Percentiles rank a stretch among this genome's conserved stretches.
These are phyloP conservation scores for Apis laboriosa DNA, from an alignment of 1,140 invertebrate species.

Conservation along the genomic window DNA sequence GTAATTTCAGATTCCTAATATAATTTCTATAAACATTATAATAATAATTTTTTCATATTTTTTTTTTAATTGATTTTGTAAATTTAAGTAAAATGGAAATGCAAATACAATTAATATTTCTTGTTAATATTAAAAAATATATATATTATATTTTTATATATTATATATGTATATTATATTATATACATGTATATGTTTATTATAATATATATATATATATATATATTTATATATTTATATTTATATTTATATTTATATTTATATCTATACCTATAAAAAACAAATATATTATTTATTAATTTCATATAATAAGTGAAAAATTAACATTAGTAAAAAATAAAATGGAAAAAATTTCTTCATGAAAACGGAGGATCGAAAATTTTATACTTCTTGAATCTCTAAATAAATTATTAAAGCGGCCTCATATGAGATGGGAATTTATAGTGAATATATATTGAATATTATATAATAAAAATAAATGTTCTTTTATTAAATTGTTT, in stretches of 20 bases:
- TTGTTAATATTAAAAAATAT: neutral
- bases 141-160: no score
- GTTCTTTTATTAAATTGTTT: neutral
- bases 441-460: neutral
- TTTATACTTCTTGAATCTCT: neutral
- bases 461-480: neutral
- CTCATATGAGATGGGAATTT: neutral
- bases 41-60: neutral
- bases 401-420: no score
- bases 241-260: no score
- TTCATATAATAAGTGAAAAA: neutral
- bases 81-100: neutral
- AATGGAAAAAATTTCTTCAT: neutral
- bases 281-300: no score
- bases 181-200: no score
- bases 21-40: conserved; percentile 26
- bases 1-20: conserved; percentile 37
- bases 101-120: neutral
- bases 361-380: conserved; percentile 4
- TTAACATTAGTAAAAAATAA: no score
- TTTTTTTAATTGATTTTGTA: neutral
- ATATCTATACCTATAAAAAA: no score
- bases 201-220: no score
- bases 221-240: no score
- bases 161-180: no score